Percentiles rank a stretch among this genome's conserved stretches.
Evolutionary conservation across 2,888 invertebrate species (phyloP).

Genomic region (Ptilodon capucinus): DNA sequence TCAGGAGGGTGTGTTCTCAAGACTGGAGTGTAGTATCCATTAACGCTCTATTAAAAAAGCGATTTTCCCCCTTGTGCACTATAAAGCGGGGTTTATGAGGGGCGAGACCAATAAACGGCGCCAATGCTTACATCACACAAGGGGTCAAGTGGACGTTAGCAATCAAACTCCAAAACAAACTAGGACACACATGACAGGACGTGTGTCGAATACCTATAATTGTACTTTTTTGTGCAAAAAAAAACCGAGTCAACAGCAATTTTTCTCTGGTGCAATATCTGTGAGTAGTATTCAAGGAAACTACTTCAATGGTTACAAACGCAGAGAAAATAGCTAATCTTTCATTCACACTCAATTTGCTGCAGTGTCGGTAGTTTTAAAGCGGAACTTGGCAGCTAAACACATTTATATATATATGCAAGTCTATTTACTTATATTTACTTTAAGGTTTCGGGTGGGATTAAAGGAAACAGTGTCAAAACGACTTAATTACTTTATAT

Average conservation of each 20-base stretch:
- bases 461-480: conserved; percentile 55
- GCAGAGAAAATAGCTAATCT: conserved; percentile 30
- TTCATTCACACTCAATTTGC: conserved; percentile 37
- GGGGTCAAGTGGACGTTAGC: conserved; percentile 53
- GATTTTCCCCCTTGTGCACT: conserved; percentile 54
- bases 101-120: conserved; percentile 49
- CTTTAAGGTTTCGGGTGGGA: conserved; percentile 38
- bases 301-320: conserved; percentile 13
- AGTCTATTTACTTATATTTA: conserved; percentile 30
- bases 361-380: conserved; percentile 27
- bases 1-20: conserved; percentile 12
- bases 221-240: neutral
- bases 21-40: conserved; percentile 48
- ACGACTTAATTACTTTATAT: conserved; percentile 65
- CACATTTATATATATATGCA: conserved; percentile 23
- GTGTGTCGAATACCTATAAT: conserved; percentile 28
- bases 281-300: conserved; percentile 10
- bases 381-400: conserved; percentile 17
- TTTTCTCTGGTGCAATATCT: neutral
- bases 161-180: conserved; percentile 52
- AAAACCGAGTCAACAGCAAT: neutral
- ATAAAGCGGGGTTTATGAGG: conserved; percentile 59
- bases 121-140: conserved; percentile 52
- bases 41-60: conserved; percentile 62
- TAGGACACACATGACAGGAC: conserved; percentile 35